A percentile compares a stretch with the other conserved stretches of the same genome.
These are phyloP conservation scores for Bubalus kerabau DNA, from an alignment of 2,113 vertebrate species.

Conservation along the genomic window DNA sequence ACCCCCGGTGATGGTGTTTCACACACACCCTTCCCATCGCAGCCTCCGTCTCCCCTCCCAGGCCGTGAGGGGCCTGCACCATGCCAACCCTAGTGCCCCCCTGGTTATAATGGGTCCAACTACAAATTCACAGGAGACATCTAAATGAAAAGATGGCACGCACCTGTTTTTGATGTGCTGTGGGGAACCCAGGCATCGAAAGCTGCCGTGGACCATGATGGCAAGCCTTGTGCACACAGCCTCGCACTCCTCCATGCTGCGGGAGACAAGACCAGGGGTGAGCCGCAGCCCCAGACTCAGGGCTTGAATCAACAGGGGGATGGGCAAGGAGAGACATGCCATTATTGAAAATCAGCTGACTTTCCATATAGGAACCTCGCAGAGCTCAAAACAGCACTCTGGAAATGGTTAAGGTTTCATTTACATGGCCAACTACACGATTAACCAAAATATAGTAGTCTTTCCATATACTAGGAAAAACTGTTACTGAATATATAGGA, in stretches of 20 bases:
- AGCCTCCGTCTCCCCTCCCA: neutral
- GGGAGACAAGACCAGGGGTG: neutral
- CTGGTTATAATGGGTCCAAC: neutral
- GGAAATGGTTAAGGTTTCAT: neutral
- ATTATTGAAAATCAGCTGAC: neutral
- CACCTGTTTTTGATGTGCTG: slow-evolving; percentile 94
- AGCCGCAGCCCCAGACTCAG: accelerated
- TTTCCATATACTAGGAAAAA: neutral
- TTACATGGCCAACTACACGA: neutral
- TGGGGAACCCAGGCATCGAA: slow-evolving; percentile 90
- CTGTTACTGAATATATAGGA: neutral
- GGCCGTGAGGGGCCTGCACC: neutral
- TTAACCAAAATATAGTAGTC: neutral
- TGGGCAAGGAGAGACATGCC: neutral
- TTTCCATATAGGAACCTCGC: neutral
- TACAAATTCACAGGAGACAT: no score
- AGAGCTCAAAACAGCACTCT: neutral
- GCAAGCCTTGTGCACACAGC: slow-evolving; percentile 89
- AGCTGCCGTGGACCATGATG: slow-evolving; percentile 91
- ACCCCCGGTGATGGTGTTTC: neutral
- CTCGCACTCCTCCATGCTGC: slow-evolving; percentile 94
- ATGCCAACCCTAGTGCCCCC: neutral
- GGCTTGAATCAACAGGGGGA: no score
- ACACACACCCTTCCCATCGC: neutral
- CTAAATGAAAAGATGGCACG: neutral